phyloP scores from a whole-genome alignment of 2,797 vertebrate species.

The Acridotheres tristis region DNA sequence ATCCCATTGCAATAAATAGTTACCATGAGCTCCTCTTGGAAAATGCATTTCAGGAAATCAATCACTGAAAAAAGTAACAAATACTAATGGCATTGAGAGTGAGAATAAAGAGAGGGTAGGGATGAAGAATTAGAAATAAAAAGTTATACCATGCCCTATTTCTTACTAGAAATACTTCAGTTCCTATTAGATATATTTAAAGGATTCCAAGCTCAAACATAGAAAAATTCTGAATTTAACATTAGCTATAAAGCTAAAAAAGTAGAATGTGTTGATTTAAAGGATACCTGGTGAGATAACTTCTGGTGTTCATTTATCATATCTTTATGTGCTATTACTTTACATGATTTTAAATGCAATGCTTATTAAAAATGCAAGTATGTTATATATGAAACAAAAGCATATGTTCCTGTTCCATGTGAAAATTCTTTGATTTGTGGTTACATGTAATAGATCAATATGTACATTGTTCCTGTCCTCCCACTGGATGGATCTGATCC shows the following conservation, averaged over 20 bases:
- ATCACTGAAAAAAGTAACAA: neutral
- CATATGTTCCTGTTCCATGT: neutral
- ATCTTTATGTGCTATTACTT: neutral
- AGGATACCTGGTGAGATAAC: neutral
- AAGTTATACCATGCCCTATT: neutral
- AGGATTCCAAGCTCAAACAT: neutral
- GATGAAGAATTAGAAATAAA: neutral
- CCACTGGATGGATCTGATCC: neutral
- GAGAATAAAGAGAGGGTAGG: neutral
- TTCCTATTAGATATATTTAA: neutral
- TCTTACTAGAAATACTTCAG: neutral
- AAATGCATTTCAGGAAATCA: neutral
- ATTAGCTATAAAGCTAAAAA: neutral
- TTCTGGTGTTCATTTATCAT: neutral
- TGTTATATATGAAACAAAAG: neutral
- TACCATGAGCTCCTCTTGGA: neutral
- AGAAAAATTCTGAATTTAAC: conserved; percentile 18
- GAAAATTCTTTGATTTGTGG: neutral
- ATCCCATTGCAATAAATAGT: neutral
- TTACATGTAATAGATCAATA: neutral
- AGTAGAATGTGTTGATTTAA: neutral
- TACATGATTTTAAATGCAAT: neutral
- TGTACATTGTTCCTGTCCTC: conserved; percentile 6
- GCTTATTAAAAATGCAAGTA: neutral
- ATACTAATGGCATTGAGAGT: neutral